Evolutionary conservation across 2,113 vertebrate species (phyloP).

Genomic region (Phocoena sinus): DNA sequence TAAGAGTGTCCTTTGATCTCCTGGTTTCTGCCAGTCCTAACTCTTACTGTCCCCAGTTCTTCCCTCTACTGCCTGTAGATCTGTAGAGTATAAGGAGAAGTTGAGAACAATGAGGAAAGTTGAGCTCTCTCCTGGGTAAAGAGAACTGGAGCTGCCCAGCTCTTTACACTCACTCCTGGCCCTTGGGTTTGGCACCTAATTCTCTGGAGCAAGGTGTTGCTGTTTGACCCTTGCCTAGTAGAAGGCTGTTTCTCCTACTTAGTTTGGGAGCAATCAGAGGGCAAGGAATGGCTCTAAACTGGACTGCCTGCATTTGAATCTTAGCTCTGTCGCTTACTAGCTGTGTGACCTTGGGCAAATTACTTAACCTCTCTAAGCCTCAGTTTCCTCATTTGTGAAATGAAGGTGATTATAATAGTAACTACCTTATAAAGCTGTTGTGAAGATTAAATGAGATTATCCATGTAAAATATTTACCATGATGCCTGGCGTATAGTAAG

Average conservation of each 20-base stretch:
- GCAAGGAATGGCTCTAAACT: neutral
- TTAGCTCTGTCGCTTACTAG: neutral
- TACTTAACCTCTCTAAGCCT: neutral
- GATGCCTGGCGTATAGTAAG: neutral
- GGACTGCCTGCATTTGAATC: neutral
- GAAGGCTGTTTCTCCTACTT: neutral
- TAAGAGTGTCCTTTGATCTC: neutral
- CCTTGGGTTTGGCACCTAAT: neutral
- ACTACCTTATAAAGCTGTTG: neutral
- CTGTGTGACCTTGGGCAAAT: neutral
- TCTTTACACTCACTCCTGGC: neutral
- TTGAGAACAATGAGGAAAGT: neutral
- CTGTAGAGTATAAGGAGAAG: neutral
- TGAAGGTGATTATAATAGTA: neutral
- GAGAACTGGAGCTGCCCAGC: neutral
- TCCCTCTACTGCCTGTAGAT: neutral
- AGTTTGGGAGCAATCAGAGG: neutral
- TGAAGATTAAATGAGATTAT: slow-evolving; percentile 1
- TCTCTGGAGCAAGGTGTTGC: neutral
- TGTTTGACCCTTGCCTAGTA: neutral
- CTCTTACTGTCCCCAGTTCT: neutral
- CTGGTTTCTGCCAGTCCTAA: neutral
- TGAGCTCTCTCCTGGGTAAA: neutral
- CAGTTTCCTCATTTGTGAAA: slow-evolving; percentile 27
- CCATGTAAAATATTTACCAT: neutral